Evolutionary conservation across 2,888 invertebrate species (phyloP).

Genomic region (Lasioglossum calceatum): DNA sequence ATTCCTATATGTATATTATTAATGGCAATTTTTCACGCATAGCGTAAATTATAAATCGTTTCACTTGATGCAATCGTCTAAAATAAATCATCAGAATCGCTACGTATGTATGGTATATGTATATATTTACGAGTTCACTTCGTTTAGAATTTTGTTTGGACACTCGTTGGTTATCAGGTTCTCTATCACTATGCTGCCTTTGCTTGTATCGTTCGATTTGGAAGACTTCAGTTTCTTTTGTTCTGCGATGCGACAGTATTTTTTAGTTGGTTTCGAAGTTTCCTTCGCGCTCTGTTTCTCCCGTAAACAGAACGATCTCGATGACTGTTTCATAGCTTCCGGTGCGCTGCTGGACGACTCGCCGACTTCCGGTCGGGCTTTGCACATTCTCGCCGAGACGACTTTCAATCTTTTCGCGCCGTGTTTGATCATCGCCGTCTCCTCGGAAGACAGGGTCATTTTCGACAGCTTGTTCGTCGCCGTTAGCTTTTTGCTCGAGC

Average conservation of each 20-base stretch:
- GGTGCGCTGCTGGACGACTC: slow-evolving; percentile 68
- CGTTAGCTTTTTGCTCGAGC: slow-evolving; percentile 43
- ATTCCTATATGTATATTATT: slow-evolving; percentile 11
- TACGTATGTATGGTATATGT: not conserved
- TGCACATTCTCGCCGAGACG: slow-evolving; percentile 68
- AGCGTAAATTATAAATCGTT: slow-evolving; percentile 14
- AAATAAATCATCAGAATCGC: slow-evolving; percentile 18
- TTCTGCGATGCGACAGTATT: slow-evolving; percentile 65
- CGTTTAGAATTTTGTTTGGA: slow-evolving; percentile 44
- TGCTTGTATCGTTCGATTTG: slow-evolving; percentile 64
- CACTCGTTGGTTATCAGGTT: slow-evolving; percentile 21
- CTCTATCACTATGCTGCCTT: slow-evolving; percentile 31
- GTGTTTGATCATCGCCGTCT: slow-evolving; percentile 75
- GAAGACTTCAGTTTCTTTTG: slow-evolving; percentile 73
- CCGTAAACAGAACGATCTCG: slow-evolving; percentile 57
- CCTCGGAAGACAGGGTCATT: slow-evolving; percentile 62
- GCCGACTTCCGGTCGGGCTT: slow-evolving; percentile 72
- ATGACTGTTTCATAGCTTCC: slow-evolving; percentile 36
- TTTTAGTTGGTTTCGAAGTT: slow-evolving; percentile 59
- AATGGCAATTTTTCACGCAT: slow-evolving; percentile 21
- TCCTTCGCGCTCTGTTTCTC: slow-evolving; percentile 71
- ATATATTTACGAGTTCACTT: slow-evolving; percentile 17
- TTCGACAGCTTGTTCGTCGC: slow-evolving; percentile 37
- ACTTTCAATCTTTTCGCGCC: slow-evolving; percentile 80
- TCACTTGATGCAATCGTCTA: slow-evolving; percentile 4